A percentile compares a stretch with the other conserved stretches of the same genome.
These are phyloP conservation scores for Spialia ferax DNA, from an alignment of 2,888 invertebrate species.

Conservation along the genomic window DNA sequence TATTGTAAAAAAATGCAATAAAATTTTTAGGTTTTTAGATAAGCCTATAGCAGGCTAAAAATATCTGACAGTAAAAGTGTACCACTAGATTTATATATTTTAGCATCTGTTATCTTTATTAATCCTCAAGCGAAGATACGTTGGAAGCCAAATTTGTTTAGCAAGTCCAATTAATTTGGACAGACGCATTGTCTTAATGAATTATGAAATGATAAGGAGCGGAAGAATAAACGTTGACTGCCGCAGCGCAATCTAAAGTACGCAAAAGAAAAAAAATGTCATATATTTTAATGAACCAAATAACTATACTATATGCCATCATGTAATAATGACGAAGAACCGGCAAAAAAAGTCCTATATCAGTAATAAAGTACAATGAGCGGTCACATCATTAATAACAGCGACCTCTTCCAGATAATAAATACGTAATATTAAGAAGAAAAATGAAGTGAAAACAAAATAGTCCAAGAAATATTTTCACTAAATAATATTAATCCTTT, in stretches of 20 bases:
- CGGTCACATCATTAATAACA: no score
- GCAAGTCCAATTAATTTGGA: neutral
- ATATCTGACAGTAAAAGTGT: neutral
- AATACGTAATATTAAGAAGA: no score
- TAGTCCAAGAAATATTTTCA: no score
- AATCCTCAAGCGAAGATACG: neutral
- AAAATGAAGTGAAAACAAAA: no score
- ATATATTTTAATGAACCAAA: no score
- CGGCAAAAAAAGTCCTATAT: no score
- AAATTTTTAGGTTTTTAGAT: neutral
- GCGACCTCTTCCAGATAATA: no score
- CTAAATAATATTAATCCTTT: no score
- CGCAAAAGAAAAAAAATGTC: neutral
- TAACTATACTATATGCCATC: no score
- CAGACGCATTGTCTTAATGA: constrained; percentile 3
- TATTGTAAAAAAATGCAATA: no score
- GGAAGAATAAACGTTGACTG: neutral
- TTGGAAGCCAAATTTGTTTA: neutral
- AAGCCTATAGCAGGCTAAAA: neutral
- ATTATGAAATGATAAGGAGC: neutral
- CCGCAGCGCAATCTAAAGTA: neutral
- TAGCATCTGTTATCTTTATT: neutral
- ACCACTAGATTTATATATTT: neutral
- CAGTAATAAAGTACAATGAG: no score
- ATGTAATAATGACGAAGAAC: no score